Percentiles rank a stretch among this genome's conserved stretches.
phyloP scores from a whole-genome alignment of 2,888 invertebrate genomes.

The Callosobruchus maculatus region DNA sequence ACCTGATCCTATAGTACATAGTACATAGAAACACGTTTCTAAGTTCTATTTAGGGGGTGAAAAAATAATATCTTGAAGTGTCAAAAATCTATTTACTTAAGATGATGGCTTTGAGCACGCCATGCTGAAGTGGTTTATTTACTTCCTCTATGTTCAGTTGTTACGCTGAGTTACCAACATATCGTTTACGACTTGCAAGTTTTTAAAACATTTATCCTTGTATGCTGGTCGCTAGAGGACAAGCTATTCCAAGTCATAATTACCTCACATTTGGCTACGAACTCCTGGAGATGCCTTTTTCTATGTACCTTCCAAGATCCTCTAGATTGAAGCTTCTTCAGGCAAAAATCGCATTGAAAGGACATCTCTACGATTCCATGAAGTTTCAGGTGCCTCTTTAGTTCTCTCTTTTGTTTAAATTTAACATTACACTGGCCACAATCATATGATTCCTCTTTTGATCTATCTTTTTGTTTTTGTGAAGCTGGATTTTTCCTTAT shows the following conservation, averaged over 20 bases:
- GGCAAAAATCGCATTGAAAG: slow-evolving; percentile 52
- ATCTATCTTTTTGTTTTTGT: neutral
- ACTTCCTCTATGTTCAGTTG: too few species aligned
- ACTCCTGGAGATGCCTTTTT: slow-evolving; percentile 53
- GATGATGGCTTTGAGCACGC: too few species aligned
- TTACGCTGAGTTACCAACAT: too few species aligned
- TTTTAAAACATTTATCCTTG: too few species aligned
- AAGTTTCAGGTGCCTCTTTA: slow-evolving; percentile 21
- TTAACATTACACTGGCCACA: neutral
- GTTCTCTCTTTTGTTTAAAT: slow-evolving; percentile 14
- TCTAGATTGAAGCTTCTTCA: slow-evolving; percentile 49
- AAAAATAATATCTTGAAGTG: too few species aligned
- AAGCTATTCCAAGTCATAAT: slow-evolving; percentile 38
- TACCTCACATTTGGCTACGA: slow-evolving; percentile 49
- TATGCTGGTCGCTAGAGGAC: too few species aligned
- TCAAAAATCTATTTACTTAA: too few species aligned
- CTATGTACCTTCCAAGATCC: slow-evolving; percentile 49
- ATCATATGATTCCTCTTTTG: neutral
- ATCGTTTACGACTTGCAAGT: too few species aligned
- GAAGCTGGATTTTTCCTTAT: neutral
- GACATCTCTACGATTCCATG: slow-evolving; percentile 11
- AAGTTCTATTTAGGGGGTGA: too few species aligned
- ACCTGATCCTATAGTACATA: too few species aligned
- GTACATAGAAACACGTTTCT: too few species aligned
- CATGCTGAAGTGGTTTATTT: too few species aligned